Conservation (phyloP, 37 sponge, comb jelly and placozoan genomes). For the Beroe ovata region DNA sequence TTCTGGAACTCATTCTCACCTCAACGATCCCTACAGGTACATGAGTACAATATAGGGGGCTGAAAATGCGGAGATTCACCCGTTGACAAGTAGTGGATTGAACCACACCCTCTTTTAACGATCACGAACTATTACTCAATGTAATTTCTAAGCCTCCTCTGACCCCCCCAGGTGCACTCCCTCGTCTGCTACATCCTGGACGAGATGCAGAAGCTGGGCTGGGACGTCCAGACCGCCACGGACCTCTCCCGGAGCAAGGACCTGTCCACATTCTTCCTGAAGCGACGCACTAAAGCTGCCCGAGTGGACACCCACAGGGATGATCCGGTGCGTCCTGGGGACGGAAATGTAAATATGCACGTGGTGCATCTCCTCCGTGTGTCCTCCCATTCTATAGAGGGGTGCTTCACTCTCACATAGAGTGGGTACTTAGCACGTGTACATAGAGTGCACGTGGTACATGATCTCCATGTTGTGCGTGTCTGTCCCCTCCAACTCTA, state of each 20-base stretch:
- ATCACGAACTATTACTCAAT: no score
- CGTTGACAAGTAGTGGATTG: no score
- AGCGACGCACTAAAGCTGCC: conserved; percentile 25
- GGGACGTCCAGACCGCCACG: conserved; percentile 65
- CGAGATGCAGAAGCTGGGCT: conserved; percentile 36
- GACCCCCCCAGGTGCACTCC: conserved; percentile 23
- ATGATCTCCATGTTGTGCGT: no score
- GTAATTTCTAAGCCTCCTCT: background rate
- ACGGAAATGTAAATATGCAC: conserved; percentile 48
- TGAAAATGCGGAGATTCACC: no score
- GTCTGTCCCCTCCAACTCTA: no score
- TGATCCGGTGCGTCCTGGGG: conserved; percentile 41
- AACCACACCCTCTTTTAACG: no score
- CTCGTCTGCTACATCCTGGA: conserved; percentile 59
- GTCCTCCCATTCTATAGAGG: no score
- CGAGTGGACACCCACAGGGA: conserved; percentile 2
- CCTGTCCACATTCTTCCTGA: conserved; percentile 64
- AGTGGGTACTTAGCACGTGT: no score
- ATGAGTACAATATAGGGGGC: background rate
- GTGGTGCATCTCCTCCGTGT: no score
- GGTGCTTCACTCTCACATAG: no score
- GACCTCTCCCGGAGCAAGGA: conserved; percentile 63
- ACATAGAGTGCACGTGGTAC: no score
- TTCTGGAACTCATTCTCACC: conserved; percentile 66
- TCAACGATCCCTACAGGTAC: conserved; percentile 42